phyloP scores from a whole-genome alignment of 2,113 vertebrate genomes.

The Alexandromys fortis region DNA sequence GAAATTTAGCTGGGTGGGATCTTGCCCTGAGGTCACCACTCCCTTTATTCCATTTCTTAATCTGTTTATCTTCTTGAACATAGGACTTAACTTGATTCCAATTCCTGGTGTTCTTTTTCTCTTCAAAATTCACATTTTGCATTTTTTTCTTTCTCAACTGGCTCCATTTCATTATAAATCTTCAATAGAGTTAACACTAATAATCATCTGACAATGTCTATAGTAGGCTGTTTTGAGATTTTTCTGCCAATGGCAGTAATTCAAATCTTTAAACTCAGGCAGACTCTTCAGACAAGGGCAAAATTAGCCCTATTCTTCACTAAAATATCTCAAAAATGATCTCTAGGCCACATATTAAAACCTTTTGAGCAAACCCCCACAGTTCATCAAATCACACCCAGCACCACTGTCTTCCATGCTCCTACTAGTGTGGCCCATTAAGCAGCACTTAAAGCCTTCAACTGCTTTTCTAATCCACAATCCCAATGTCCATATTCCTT shows the following conservation, averaged over 20 bases:
- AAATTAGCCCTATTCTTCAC: neutral
- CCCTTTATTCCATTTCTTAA: neutral
- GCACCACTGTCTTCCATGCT: neutral
- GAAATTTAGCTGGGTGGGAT: neutral
- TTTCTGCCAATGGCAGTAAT: neutral
- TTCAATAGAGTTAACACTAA: neutral
- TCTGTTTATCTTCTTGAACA: neutral
- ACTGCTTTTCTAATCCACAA: neutral
- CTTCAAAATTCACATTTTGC: neutral
- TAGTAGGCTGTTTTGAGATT: neutral
- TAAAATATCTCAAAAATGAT: neutral
- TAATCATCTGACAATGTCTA: neutral
- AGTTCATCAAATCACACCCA: neutral
- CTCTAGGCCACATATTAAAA: neutral
- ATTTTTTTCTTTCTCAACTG: neutral
- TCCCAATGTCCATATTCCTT: neutral
- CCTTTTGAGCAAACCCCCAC: neutral
- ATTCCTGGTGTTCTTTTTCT: neutral
- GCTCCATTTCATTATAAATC: neutral
- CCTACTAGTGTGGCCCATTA: neutral
- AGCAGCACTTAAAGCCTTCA: neutral
- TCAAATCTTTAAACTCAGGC: neutral
- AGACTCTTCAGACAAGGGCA: neutral
- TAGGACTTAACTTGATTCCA: neutral
- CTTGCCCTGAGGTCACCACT: neutral